Evolutionary conservation across 2,888 invertebrate species (phyloP), one percentile per base, ranked within the genome.

Genomic region (Diplazon laetatorius): DNA sequence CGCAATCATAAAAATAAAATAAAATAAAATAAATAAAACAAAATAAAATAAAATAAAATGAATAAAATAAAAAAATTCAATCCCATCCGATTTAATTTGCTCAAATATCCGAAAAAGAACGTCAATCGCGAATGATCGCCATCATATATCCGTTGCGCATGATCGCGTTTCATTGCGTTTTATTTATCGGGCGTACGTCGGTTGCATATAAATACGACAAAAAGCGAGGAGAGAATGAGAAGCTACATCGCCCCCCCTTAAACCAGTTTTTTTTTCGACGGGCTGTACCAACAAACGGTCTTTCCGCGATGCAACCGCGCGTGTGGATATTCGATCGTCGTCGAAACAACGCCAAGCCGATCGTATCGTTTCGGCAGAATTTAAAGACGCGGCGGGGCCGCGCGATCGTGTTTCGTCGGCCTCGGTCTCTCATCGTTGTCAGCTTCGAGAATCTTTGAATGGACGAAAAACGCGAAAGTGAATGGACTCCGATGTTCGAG

Each of bases 381-480:
- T 82, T 81, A 60, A 48, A 50, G 65, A 65, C 22, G 39, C 65
- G 75, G 62, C 71, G 68, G 68, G 48, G 65, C 72, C 30, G 30
- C 30, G 30, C 6, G 4, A 6, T 52, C 63, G 48, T 22, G 25
- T 39, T 18, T 22, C 59, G 25, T 62, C 68, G 46, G 14, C n/a
- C 50, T 60, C 59, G 65, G 2, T 30, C 4, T 2, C 60, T 39
- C 76, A 69, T 73, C 80, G 76, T 57, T 50, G 48, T 52, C 16
- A 37, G 37, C 52, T 71, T 20, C 59, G 78, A 57, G 78, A 81
- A 80, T 85, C 82, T 82, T 82, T 88, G 87, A 87, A 87, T 87
- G 87, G 85, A 84, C n/a, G n/a, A n/a, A n/a, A n/a, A 82, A 68
- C 71, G 80, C 82, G 79, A 85, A 86, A 86, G 85, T 85, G 86